Conservation (phyloP, 2,797 vertebrate species). For the Ptychadena robeensis region DNA sequence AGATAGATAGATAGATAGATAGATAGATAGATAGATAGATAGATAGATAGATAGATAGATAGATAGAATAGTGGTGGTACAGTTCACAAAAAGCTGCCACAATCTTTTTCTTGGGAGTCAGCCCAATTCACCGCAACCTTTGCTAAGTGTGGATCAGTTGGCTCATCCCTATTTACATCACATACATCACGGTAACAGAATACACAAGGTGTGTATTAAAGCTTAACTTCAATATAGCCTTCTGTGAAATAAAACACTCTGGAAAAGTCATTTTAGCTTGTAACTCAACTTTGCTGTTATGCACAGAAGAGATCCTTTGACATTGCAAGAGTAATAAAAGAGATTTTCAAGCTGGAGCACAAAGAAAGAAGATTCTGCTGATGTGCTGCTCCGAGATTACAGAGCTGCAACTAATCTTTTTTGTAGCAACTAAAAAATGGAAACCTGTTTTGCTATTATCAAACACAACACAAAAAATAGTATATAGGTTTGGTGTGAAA, state of each 20-base stretch:
- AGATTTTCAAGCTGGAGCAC: not conserved
- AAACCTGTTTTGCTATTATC: not conserved
- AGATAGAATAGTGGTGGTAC: no score
- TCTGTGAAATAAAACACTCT: not conserved
- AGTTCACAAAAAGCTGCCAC: no score
- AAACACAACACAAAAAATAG: not conserved
- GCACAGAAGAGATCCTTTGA: not conserved
- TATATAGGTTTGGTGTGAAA: not conserved
- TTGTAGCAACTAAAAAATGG: not conserved
- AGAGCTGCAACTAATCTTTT: not conserved
- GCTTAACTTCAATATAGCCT: not conserved
- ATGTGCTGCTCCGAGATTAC: not conserved
- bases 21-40: no score
- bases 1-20: no score
- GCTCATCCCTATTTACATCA: not conserved
- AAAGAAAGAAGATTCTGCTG: not conserved
- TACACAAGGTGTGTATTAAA: no score
- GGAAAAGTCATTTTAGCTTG: not conserved
- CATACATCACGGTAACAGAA: not conserved
- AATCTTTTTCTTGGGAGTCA: no score
- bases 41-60: no score
- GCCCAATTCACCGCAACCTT: not conserved
- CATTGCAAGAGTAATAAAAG: not conserved
- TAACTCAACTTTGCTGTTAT: not conserved
- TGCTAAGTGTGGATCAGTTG: not conserved